Conservation (phyloP, 2,888 invertebrate genomes). For the Brassicogethes aeneus region DNA sequence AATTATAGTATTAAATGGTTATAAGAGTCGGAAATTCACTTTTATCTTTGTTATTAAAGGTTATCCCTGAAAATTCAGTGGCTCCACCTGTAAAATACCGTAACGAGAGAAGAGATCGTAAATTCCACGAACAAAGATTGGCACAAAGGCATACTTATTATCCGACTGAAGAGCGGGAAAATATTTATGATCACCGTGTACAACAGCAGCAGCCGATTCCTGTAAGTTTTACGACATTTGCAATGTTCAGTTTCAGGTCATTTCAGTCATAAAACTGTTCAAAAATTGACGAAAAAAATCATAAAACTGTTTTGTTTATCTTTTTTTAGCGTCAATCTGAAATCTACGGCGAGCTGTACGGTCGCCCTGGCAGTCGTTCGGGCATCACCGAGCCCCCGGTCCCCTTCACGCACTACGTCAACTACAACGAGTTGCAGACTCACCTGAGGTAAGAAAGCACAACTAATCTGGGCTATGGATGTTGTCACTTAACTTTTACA, state of each 20-base stretch:
- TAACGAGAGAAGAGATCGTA: slow-evolving; percentile 28
- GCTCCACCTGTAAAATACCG: slow-evolving; percentile 33
- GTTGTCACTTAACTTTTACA: too few species aligned
- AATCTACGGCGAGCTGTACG: slow-evolving; percentile 42
- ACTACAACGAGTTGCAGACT: slow-evolving; percentile 78
- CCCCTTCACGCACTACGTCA: slow-evolving; percentile 65
- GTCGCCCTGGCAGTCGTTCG: slow-evolving; percentile 46
- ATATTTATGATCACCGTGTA: slow-evolving; percentile 39
- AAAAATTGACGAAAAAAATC: too few species aligned
- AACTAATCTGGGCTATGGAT: slow-evolving; percentile 5
- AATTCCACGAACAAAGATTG: slow-evolving; percentile 47
- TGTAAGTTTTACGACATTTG: slow-evolving; percentile 2
- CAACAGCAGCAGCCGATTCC: background rate
- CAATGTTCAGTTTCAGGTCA: too few species aligned
- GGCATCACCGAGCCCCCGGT: slow-evolving; percentile 45
- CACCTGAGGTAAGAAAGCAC: slow-evolving; percentile 62
- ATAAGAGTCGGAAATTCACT: too few species aligned
- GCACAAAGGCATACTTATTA: slow-evolving; percentile 50
- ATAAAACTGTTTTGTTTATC: too few species aligned
- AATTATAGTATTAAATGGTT: too few species aligned
- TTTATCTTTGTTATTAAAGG: slow-evolving; percentile 28
- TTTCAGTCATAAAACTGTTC: too few species aligned
- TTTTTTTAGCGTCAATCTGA: too few species aligned
- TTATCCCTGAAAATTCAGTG: slow-evolving; percentile 36
- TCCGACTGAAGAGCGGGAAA: slow-evolving; percentile 47